Evolutionary conservation across 2,797 vertebrate species (phyloP).

Genomic region (Pantherophis alleghaniensis): DNA sequence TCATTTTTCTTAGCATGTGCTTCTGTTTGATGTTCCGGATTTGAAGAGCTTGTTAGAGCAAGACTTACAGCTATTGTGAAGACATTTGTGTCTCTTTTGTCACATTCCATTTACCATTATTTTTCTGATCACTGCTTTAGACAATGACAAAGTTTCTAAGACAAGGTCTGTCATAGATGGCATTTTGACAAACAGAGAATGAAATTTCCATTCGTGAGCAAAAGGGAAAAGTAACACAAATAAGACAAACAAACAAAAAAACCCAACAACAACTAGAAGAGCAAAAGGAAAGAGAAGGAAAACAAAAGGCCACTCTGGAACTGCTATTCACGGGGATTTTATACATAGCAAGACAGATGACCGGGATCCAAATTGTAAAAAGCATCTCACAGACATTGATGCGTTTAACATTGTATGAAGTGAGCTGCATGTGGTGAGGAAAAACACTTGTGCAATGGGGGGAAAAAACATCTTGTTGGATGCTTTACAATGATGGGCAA

Average conservation of each 20-base stretch:
- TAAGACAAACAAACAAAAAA: neutral
- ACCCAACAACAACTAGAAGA: neutral
- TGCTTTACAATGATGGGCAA: neutral
- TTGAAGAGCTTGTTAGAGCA: slow-evolving; percentile 10
- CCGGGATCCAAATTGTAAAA: neutral
- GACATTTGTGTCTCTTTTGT: neutral
- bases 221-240: neutral
- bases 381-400: neutral
- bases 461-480: neutral
- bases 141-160: neutral
- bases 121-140: neutral
- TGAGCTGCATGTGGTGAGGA: neutral
- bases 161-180: slow-evolving; percentile 16
- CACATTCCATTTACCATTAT: neutral
- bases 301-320: neutral
- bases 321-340: neutral
- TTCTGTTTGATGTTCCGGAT: neutral
- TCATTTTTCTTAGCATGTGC: neutral
- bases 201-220: neutral
- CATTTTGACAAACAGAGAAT: neutral
- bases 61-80: neutral
- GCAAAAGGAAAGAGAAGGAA: neutral
- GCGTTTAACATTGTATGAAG: neutral
- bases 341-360: neutral
- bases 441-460: neutral